Conservation (phyloP, 53 echinoderm and acorn worm species). For the Antedon mediterranea region DNA sequence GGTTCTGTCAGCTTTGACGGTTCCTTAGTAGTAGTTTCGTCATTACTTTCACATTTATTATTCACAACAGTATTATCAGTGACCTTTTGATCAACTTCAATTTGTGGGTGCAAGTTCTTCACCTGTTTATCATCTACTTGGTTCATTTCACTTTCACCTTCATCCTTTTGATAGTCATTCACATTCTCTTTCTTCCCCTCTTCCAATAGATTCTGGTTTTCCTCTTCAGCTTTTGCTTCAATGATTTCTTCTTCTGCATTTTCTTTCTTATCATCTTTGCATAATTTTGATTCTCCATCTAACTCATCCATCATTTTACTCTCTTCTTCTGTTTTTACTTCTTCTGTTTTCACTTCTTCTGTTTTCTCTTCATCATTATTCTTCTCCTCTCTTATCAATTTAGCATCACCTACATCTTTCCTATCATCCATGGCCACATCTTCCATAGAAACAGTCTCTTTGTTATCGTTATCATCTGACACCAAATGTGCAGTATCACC, state of each 20-base stretch:
- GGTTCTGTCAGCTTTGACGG: too few relatives aligned
- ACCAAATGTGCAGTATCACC: not conserved
- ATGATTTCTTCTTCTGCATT: too few relatives aligned
- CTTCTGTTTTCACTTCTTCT: not conserved
- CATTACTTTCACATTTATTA: too few relatives aligned
- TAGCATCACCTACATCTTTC: not conserved
- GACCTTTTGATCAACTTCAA: too few relatives aligned
- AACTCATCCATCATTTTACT: too few relatives aligned
- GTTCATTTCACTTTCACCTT: too few relatives aligned
- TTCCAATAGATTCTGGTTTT: not conserved
- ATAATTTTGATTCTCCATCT: not conserved
- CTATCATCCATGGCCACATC: not conserved
- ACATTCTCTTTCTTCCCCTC: slow-evolving; percentile 3
- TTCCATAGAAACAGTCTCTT: not conserved
- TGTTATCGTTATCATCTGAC: not conserved
- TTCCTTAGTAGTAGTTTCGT: too few relatives aligned
- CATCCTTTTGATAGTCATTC: slow-evolving; percentile 14
- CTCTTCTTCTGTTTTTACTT: not conserved
- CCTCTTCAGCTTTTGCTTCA: too few relatives aligned
- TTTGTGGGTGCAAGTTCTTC: too few relatives aligned
- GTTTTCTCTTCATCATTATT: not conserved
- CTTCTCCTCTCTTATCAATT: not conserved
- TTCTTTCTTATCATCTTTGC: not conserved
- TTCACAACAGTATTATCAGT: too few relatives aligned
- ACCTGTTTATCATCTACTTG: not conserved